These are phyloP conservation scores for Sycophila texana DNA, from an alignment of 2,888 invertebrate genomes.

Conservation along the genomic window DNA sequence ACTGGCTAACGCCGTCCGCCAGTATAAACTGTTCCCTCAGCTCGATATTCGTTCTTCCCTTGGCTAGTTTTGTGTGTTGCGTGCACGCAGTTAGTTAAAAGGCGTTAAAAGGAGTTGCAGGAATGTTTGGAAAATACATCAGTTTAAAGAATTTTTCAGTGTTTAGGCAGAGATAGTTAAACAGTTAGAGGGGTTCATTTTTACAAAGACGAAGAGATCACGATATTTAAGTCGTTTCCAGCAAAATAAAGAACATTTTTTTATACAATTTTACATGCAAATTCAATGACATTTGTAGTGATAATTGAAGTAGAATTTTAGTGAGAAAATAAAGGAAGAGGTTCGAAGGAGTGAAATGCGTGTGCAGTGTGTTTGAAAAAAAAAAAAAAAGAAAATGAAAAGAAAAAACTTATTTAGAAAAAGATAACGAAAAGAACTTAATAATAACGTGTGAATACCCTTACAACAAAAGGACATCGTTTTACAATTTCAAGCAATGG, in stretches of 20 bases:
- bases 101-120: constrained; percentile 64
- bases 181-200: neutral
- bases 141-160: constrained; percentile 58
- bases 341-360: neutral
- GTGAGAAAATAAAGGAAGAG: too few species aligned
- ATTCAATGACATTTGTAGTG: neutral
- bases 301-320: too few species aligned
- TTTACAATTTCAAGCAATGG: too few species aligned
- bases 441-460: neutral
- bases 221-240: neutral
- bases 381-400: constrained; percentile 22
- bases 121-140: constrained; percentile 62
- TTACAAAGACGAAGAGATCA: neutral
- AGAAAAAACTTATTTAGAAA: constrained; percentile 29
- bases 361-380: neutral
- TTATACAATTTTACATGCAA: constrained; percentile 12
- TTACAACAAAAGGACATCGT: neutral
- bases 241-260: neutral
- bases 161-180: constrained; percentile 28
- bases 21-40: constrained; percentile 99
- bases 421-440: constrained; percentile 3
- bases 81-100: constrained; percentile 73
- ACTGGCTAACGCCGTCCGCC: constrained; percentile 98
- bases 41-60: constrained; percentile 99
- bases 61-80: constrained; percentile 85